Conservation (phyloP, 2,888 invertebrate genomes). For the Thecocarcelia acutangulata region DNA sequence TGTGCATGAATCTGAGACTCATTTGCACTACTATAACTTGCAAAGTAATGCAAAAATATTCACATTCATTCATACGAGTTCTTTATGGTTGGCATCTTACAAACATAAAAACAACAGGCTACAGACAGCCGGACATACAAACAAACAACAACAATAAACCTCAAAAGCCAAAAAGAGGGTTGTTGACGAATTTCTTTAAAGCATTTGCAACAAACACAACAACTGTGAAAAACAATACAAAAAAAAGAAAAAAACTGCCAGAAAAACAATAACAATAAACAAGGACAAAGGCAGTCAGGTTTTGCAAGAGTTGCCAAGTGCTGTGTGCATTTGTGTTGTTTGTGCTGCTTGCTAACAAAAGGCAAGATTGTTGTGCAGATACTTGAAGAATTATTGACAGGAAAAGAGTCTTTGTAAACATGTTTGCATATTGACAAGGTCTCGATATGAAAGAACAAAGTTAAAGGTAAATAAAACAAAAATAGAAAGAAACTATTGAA, state of each 20-base stretch:
- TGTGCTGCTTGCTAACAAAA: background rate
- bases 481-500: background rate
- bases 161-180: constrained; percentile 58
- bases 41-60: constrained; percentile 6
- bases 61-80: constrained; percentile 16
- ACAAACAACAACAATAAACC: constrained; percentile 29
- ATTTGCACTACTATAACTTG: background rate
- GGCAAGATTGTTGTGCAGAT: constrained; percentile 32
- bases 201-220: constrained; percentile 42
- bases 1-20: background rate
- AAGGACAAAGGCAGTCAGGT: constrained; percentile 50
- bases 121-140: constrained; percentile 5
- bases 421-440: constrained; percentile 18
- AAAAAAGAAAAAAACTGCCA: constrained; percentile 11
- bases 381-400: constrained; percentile 48
- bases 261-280: constrained; percentile 50
- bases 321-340: background rate
- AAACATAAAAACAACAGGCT: constrained; percentile 8
- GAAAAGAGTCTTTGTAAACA: constrained; percentile 33
- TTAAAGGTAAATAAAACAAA: background rate
- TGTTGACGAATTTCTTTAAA: constrained; percentile 57
- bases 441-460: constrained; percentile 5
- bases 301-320: constrained; percentile 47
- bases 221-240: constrained; percentile 31
- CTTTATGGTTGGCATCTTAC: constrained; percentile 17